A percentile compares a stretch with the other conserved stretches of the same genome.
These are phyloP conservation scores for Plecotus auritus DNA, from an alignment of 2,113 vertebrate genomes.

Conservation along the genomic window DNA sequence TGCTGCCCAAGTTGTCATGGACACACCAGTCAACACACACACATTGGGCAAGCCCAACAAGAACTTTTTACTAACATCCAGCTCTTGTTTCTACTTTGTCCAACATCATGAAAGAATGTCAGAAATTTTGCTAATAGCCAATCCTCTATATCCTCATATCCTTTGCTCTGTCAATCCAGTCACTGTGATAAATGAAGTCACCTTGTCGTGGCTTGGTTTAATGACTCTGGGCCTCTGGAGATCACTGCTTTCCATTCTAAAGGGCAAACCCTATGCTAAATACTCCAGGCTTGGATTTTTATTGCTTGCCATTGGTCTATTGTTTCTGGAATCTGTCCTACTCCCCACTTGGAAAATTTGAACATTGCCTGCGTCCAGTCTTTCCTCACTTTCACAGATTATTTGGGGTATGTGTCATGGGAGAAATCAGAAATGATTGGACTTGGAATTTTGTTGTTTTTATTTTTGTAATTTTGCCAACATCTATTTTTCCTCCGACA, in stretches of 20 bases:
- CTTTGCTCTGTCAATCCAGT: neutral
- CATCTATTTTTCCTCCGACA: neutral
- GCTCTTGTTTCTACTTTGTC: neutral
- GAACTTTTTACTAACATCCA: neutral
- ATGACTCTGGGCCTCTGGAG: neutral
- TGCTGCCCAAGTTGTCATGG: neutral
- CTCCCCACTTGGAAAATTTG: neutral
- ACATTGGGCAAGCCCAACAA: neutral
- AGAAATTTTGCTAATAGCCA: neutral
- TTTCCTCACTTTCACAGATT: neutral
- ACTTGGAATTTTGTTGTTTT: slow-evolving; percentile 12
- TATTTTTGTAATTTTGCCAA: neutral
- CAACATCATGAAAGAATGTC: neutral
- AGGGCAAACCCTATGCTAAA: neutral
- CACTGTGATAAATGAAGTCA: neutral
- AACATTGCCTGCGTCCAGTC: neutral
- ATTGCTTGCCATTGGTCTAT: neutral
- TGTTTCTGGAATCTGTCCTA: neutral
- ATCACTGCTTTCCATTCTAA: neutral
- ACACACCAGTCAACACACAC: neutral
- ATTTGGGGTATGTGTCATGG: neutral
- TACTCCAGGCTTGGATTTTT: neutral
- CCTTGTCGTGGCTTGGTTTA: neutral
- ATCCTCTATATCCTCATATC: neutral
- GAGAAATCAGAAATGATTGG: neutral